These are phyloP conservation scores for Phasianus colchicus DNA, from an alignment of 2,113 vertebrate genomes.

Conservation along the genomic window DNA sequence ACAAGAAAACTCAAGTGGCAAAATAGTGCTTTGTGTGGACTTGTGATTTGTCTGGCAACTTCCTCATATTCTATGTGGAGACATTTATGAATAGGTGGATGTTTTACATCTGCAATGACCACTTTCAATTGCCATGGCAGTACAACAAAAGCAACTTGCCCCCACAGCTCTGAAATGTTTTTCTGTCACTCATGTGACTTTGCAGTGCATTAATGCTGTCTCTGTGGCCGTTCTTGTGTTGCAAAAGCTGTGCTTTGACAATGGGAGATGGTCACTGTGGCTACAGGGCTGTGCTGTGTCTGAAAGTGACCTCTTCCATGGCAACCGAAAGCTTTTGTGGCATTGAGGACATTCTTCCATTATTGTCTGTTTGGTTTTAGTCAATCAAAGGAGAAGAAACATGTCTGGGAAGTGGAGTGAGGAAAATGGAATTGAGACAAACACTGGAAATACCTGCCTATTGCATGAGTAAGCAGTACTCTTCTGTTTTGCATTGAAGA, in stretches of 20 bases:
- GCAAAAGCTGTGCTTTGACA: not conserved
- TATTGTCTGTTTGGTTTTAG: not conserved
- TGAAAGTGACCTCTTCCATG: not conserved
- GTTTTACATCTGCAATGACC: not conserved
- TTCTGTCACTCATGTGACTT: not conserved
- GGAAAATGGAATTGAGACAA: not conserved
- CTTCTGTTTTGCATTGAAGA: not conserved
- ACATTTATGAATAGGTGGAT: not conserved
- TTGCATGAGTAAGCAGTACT: not conserved
- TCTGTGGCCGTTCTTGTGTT: rapidly evolving
- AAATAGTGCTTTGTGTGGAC: not conserved
- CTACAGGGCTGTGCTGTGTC: not conserved
- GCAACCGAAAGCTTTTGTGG: not conserved
- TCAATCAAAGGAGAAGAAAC: not conserved
- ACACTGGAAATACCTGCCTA: not conserved
- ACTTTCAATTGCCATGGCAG: not conserved
- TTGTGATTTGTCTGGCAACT: not conserved
- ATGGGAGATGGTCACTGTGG: not conserved
- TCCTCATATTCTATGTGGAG: not conserved
- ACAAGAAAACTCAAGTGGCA: not conserved
- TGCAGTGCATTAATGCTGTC: not conserved
- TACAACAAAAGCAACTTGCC: not conserved
- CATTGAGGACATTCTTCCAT: not conserved
- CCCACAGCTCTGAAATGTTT: rapidly evolving
- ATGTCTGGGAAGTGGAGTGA: not conserved